A percentile compares a stretch with the other conserved stretches of the same genome.
These are phyloP conservation scores for Epinotia bilunana DNA, from an alignment of 2,888 invertebrate genomes.

Conservation along the genomic window DNA sequence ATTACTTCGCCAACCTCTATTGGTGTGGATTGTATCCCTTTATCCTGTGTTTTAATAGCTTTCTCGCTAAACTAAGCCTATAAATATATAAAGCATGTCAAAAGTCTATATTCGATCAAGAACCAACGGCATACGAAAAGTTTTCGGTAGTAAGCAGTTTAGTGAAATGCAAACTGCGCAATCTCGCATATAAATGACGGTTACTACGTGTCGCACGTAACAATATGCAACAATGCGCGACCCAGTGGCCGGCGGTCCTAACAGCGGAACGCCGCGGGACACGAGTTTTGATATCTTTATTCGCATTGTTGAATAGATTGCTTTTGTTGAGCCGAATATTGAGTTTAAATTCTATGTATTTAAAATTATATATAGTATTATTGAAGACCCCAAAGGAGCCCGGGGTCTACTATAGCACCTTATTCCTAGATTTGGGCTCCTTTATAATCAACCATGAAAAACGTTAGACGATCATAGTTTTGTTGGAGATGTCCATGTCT, in stretches of 20 bases:
- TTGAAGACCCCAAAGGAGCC: too few species aligned
- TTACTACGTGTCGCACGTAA: neutral
- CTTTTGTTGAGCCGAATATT: slow-evolving; percentile 36
- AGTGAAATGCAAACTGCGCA: slow-evolving; percentile 24
- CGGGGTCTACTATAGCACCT: too few species aligned
- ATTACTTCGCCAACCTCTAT: too few species aligned
- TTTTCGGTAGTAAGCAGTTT: slow-evolving; percentile 16
- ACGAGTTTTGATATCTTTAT: slow-evolving; percentile 41
- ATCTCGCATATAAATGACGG: slow-evolving; percentile 19
- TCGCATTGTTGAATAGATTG: slow-evolving; percentile 39
- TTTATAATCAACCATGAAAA: too few species aligned
- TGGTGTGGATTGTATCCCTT: too few species aligned
- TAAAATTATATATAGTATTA: neutral
- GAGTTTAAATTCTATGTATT: slow-evolving; percentile 25
- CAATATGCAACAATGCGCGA: slow-evolving; percentile 21
- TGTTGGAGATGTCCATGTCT: too few species aligned
- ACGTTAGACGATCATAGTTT: too few species aligned
- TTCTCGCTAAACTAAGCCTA: too few species aligned
- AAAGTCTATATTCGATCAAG: neutral
- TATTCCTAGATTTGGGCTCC: too few species aligned
- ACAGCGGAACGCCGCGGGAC: slow-evolving; percentile 31
- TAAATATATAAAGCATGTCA: too few species aligned
- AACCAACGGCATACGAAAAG: slow-evolving; percentile 1
- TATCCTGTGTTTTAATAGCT: too few species aligned
- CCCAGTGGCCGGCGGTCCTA: slow-evolving; percentile 32